Evolutionary conservation across 2,797 vertebrate species (phyloP).

Genomic region (Eleutherodactylus coqui): DNA sequence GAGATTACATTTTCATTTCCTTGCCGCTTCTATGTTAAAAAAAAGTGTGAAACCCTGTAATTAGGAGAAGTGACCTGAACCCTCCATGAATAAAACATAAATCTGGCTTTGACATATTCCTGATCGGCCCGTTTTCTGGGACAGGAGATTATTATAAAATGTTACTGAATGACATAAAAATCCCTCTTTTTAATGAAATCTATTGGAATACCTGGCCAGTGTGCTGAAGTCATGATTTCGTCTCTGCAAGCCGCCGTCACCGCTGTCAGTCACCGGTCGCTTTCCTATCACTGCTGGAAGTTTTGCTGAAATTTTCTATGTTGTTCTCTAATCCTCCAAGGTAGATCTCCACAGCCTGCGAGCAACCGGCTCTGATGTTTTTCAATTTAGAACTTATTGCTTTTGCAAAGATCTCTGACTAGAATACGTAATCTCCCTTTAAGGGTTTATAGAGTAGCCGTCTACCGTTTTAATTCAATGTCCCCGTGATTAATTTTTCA

Average conservation of each 20-base stretch:
- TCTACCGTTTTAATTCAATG: slow-evolving; percentile 39
- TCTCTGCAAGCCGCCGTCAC: slow-evolving; percentile 57
- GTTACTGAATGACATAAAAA: slow-evolving; percentile 33
- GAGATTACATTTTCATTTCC: slow-evolving; percentile 44
- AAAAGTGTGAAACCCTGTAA: slow-evolving; percentile 4
- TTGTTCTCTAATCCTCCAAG: slow-evolving; percentile 73
- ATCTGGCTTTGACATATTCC: slow-evolving; percentile 9
- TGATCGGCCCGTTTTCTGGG: slow-evolving; percentile 9
- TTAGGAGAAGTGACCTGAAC: slow-evolving; percentile 36
- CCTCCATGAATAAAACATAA: slow-evolving; percentile 37
- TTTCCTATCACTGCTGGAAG: slow-evolving; percentile 65
- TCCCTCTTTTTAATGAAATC: slow-evolving; percentile 38
- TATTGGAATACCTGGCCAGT: background rate
- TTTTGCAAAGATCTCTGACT: slow-evolving; percentile 70
- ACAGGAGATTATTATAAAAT: slow-evolving; percentile 21
- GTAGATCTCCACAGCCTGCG: slow-evolving; percentile 69
- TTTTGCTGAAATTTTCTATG: slow-evolving; percentile 67
- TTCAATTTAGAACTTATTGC: slow-evolving; percentile 75
- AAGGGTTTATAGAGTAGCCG: background rate
- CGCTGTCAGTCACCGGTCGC: slow-evolving; percentile 70
- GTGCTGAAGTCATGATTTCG: background rate
- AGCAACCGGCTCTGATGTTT: slow-evolving; percentile 68
- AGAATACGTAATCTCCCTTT: background rate
- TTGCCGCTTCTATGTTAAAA: slow-evolving; percentile 1
- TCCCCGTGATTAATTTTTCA: slow-evolving; percentile 47